phyloP scores from a whole-genome alignment of 2,797 vertebrate species.

The Melanotaenia boesemani region DNA sequence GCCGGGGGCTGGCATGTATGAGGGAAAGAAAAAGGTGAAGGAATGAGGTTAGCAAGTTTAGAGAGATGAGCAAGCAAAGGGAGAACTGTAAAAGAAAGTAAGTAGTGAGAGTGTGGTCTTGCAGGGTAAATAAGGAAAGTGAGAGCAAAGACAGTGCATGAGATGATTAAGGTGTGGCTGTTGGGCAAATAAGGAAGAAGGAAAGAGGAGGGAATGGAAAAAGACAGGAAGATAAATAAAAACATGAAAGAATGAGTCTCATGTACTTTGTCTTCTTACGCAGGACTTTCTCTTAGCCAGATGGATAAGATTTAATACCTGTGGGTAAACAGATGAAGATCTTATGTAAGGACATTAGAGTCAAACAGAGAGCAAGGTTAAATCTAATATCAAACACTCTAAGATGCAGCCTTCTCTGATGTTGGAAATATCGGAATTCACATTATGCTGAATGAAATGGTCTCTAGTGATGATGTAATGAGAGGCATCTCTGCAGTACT shows the following conservation, averaged over 20 bases:
- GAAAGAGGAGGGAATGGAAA: slow-evolving; percentile 42
- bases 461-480: neutral
- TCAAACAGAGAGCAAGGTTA: neutral
- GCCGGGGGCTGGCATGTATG: neutral
- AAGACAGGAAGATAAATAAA: slow-evolving; percentile 21
- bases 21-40: slow-evolving; percentile 12
- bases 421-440: slow-evolving; percentile 8
- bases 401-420: slow-evolving; percentile 8
- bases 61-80: slow-evolving; percentile 8
- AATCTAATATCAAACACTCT: neutral
- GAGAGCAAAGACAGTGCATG: neutral
- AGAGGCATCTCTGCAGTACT: neutral
- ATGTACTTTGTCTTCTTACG: slow-evolving; percentile 36
- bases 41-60: slow-evolving; percentile 39
- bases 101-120: neutral
- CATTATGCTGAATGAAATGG: slow-evolving; percentile 8
- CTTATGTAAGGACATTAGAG: slow-evolving; percentile 3
- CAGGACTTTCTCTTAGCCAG: slow-evolving; percentile 11
- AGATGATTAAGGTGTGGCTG: slow-evolving; percentile 17
- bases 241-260: slow-evolving; percentile 17
- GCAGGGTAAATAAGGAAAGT: slow-evolving; percentile 28
- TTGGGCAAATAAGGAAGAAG: slow-evolving; percentile 43
- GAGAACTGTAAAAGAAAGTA: neutral
- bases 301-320: slow-evolving; percentile 20
- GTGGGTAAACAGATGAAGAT: slow-evolving; percentile 12